phyloP scores from a whole-genome alignment of 2,888 invertebrate species.

The Drosophila parthenogenetica region DNA sequence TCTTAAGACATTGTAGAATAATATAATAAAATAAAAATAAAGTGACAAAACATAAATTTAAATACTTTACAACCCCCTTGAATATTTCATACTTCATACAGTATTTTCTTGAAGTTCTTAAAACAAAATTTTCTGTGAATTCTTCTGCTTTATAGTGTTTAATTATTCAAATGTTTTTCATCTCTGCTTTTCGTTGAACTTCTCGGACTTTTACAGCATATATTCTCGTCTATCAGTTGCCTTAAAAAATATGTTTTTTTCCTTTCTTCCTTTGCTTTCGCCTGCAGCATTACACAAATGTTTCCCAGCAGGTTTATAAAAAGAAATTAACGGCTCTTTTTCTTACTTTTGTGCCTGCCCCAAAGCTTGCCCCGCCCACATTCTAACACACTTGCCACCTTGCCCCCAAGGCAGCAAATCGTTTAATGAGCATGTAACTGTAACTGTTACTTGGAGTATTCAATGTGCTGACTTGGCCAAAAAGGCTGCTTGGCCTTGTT shows the following conservation, averaged over 20 bases:
- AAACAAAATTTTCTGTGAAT: no score
- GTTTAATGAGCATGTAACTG: slow-evolving; percentile 84
- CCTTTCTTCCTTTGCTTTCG: slow-evolving; percentile 23
- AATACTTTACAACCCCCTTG: no score
- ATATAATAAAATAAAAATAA: no score
- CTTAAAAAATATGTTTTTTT: background rate
- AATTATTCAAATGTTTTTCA: no score
- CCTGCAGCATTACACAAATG: slow-evolving; percentile 74
- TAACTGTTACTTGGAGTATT: slow-evolving; percentile 1
- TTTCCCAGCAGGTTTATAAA: slow-evolving; percentile 86
- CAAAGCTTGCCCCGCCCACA: background rate
- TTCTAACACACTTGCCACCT: background rate
- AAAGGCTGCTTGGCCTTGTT: slow-evolving; percentile 27
- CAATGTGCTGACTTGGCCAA: slow-evolving; percentile 40
- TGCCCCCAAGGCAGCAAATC: slow-evolving; percentile 75
- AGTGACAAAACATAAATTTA: no score
- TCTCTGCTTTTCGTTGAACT: no score
- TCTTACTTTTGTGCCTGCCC: slow-evolving; percentile 37
- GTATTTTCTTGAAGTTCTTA: no score
- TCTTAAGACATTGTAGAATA: no score
- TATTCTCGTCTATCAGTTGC: slow-evolving; percentile 5
- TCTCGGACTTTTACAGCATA: background rate
- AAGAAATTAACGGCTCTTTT: slow-evolving; percentile 85
- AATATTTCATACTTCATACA: no score
- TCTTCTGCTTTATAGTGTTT: no score